Conservation (phyloP, 2,113 vertebrate genomes). For the Capreolus pygargus region DNA sequence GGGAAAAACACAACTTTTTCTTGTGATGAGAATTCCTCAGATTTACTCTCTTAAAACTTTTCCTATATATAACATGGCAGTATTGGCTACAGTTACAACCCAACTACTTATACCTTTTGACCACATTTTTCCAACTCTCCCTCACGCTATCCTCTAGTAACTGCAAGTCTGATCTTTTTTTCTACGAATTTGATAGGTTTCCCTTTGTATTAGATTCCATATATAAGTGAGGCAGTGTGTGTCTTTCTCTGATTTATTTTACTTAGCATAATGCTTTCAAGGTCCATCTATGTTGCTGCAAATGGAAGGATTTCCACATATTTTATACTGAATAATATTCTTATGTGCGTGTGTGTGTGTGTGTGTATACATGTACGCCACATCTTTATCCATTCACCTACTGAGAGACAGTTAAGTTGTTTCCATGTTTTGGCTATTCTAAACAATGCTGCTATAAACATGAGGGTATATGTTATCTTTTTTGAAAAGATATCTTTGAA, state of each 20-base stretch:
- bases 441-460: neutral
- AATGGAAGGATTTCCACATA: neutral
- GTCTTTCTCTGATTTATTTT: neutral
- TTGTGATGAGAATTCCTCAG: neutral
- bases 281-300: neutral
- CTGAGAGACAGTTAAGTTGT: neutral
- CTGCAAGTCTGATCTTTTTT: neutral
- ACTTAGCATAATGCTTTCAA: neutral
- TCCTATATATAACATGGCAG: neutral
- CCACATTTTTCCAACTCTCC: neutral
- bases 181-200: neutral
- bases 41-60: neutral
- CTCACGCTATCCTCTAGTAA: neutral
- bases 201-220: neutral
- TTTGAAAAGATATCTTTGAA: neutral
- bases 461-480: neutral
- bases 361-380: neutral
- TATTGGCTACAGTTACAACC: neutral
- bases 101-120: neutral
- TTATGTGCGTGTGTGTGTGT: rapidly evolving
- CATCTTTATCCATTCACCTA: neutral
- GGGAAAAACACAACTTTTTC: neutral
- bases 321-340: neutral
- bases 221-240: neutral
- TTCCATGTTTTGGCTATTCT: neutral